phyloP scores from a whole-genome alignment of 1,140 invertebrate genomes.

The Cydia strobilella region DNA sequence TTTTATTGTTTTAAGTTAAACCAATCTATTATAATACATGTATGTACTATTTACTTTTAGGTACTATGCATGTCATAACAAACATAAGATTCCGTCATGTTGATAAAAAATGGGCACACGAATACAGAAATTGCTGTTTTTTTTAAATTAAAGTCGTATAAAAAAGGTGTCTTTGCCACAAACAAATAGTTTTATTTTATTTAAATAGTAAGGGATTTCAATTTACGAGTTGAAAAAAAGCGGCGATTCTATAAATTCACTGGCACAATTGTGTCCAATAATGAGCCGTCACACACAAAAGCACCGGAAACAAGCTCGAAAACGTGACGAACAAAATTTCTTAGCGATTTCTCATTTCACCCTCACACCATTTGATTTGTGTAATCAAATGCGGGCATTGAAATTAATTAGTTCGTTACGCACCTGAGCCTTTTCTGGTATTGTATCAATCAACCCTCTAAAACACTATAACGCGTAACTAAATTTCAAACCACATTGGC shows the following conservation, averaged over 20 bases:
- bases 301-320: conserved; percentile 64
- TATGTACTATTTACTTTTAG: no score
- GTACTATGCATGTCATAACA: no score
- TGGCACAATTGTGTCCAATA: conserved; percentile 45
- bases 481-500: neutral
- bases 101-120: no score
- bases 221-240: conserved; percentile 33
- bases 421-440: conserved; percentile 71
- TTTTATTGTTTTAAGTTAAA: no score
- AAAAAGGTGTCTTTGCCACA: neutral
- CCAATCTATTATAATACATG: no score
- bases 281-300: conserved; percentile 67
- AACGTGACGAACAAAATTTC: conserved; percentile 79
- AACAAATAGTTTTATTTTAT: neutral
- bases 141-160: no score
- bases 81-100: no score
- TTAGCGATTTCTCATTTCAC: conserved; percentile 79
- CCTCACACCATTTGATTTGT: conserved; percentile 77
- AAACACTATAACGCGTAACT: conserved; percentile 38
- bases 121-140: no score
- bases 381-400: conserved; percentile 79
- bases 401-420: conserved; percentile 79
- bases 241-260: conserved; percentile 33
- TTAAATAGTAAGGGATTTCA: neutral
- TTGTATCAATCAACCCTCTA: conserved; percentile 35